Evolutionary conservation across 1,140 invertebrate genomes (phyloP), one percentile per base, ranked within the genome.

Genomic region (Penaeus indicus): DNA sequence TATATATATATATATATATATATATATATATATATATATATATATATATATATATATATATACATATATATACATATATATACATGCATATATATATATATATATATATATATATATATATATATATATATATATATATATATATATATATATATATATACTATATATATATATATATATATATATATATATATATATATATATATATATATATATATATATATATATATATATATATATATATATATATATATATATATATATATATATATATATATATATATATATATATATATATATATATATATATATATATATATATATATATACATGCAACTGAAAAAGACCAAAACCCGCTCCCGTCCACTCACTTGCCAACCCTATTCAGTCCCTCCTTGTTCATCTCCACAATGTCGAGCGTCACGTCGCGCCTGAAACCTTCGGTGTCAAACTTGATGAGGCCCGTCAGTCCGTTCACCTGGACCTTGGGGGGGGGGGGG

Each of bases 381-480:
- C 97, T 96, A 88, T 90, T 88, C 8, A 93, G 88, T 16, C 93
- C 93, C 18, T 93, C 92, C 63, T 97, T 95, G 47, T 95, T 96
- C 54, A 99, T 93, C 92, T 98, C 97, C 67, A 98, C 96, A 89
- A 99, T 96, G 92, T 98, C 97, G 62, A 99, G 93, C 90, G 96
- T 95, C 92, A 98, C 98, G 93, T 98, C 96, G 3, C 96, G 96
- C 86, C 98, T 94, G 92, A 97, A 98, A 61, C 97, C 97, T 93
- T 97, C 96, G 92, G 97, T 96, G 93, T 98, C 97, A 92, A 99
- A 99, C 92, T 97, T 97, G 90, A 99, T 97, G 21, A 96, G 95
- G 63, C 98, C 97, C 2, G 97, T 98, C 90, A 99, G 93, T 3
- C 98, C 98, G 91, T 96, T 95, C 94, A 98, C 97, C 93, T 98